Base-by-base conservation (phyloP, 2,888 invertebrate genomes). In the Sarcophaga subvicina region DNA sequence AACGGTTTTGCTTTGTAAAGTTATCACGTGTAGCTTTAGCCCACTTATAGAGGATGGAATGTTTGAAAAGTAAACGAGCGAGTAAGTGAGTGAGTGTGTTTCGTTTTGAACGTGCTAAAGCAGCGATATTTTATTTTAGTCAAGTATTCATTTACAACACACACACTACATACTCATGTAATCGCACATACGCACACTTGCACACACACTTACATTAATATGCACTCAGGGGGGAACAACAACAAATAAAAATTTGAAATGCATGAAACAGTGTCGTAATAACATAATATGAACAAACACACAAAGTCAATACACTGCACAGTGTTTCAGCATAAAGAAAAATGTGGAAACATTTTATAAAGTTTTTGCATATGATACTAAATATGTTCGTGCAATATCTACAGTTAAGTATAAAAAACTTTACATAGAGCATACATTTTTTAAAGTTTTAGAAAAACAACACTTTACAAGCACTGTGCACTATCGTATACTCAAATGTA, bases 81-180 rank as follows among this genome's bases (percentile, higher is more conserved):
- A 72, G 22, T 83, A 72, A 67, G 64, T 84, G 72, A 77, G 37
- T 77, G 77, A 67, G 67, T 69, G 69, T 60, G 78, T 79, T 81
- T 20, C 37, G 54, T 11, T 69, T 73, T 69, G 67, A 85, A 85
- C 77, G 77, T 77, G 78, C 73, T 72, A 77, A 80, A 75, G 73
- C 54, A 72, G 66, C 66, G 27, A 77, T 77, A 62, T 14, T 25
- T 69, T 49, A 37, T 72, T 62, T 22, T 75, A 49, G 63, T 72
- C 45, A 80, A 80, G 80, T 84, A 84, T 71, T 70, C 37, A 75
- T 66, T 75, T 49, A 71, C 69, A 78, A 60, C 62, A 62, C 73
- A 67, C 69, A 66, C 10, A 59, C 25, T 14, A 66, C 17, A 11
- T 62, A 17, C n/a, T n/a, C 62, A 73, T 62, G 27, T 27, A 67